A percentile compares a stretch with the other conserved stretches of the same genome.
Conservation (phyloP, 2,113 vertebrate species). For the Etia nguti region DNA sequence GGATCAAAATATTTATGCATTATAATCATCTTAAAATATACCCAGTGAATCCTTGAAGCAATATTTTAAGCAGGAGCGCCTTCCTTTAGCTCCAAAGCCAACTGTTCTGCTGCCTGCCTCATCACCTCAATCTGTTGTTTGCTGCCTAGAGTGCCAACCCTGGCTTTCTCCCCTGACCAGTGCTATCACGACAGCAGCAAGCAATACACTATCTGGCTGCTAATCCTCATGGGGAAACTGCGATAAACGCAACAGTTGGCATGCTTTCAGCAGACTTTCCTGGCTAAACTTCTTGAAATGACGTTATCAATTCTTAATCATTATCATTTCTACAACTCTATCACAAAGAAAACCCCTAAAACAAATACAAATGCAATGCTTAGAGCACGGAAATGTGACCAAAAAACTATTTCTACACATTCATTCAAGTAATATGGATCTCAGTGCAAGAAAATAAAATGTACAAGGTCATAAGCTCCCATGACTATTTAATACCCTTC, state of each 20-base stretch:
- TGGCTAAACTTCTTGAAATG: background rate
- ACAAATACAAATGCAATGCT: background rate
- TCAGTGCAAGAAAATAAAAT: background rate
- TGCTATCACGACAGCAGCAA: slow-evolving; percentile 50
- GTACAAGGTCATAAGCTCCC: background rate
- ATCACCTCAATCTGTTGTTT: slow-evolving; percentile 49
- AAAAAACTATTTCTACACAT: background rate
- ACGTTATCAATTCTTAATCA: background rate
- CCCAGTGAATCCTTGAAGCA: background rate
- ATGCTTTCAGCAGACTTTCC: slow-evolving; percentile 19
- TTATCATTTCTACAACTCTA: background rate
- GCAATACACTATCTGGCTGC: slow-evolving; percentile 36
- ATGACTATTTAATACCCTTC: background rate
- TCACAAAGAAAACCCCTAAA: background rate
- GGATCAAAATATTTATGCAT: background rate
- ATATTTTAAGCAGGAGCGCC: slow-evolving; percentile 26
- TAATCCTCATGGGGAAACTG: slow-evolving; percentile 35
- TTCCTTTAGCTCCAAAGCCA: slow-evolving; percentile 17
- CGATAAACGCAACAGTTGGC: slow-evolving; percentile 52
- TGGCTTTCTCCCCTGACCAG: slow-evolving; percentile 26
- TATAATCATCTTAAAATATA: background rate
- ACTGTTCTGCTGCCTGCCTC: slow-evolving; percentile 14
- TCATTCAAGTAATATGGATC: background rate
- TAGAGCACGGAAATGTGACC: background rate
- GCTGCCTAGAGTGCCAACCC: slow-evolving; percentile 17